Evolutionary conservation across 2,888 invertebrate genomes (phyloP).

Genomic region (Thelaira solivaga): DNA sequence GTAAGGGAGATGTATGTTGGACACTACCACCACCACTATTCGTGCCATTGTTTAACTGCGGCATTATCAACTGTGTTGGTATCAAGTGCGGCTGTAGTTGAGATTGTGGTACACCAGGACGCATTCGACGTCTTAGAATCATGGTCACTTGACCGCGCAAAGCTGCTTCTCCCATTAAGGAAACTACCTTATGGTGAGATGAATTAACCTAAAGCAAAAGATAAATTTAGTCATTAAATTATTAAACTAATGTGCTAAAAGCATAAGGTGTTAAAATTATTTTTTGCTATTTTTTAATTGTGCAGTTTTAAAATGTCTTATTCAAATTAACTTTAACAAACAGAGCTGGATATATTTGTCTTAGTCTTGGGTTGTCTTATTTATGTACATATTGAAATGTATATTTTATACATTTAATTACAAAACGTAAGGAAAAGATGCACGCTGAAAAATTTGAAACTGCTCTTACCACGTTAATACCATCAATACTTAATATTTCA

Average conservation of each 20-base stretch:
- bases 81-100: slow-evolving; percentile 17
- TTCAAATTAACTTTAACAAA: no score
- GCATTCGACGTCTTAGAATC: slow-evolving; percentile 81
- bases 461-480: slow-evolving; percentile 83
- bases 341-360: no score
- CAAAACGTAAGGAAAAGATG: background rate
- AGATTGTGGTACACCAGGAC: slow-evolving; percentile 49
- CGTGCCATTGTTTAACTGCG: slow-evolving; percentile 29
- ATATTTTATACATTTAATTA: no score
- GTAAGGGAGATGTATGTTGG: slow-evolving; percentile 56
- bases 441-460: background rate
- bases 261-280: no score
- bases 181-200: slow-evolving; percentile 95
- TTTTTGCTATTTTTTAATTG: no score
- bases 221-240: background rate
- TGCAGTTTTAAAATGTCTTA: no score
- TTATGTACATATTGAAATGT: no score
- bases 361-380: no score
- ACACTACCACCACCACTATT: slow-evolving; percentile 1
- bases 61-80: slow-evolving; percentile 24
- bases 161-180: slow-evolving; percentile 93
- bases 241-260: background rate
- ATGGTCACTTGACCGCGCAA: slow-evolving; percentile 90
- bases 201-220: slow-evolving; percentile 80
- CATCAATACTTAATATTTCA: slow-evolving; percentile 95